phyloP scores from a whole-genome alignment of 2,113 vertebrate genomes.

The Desmodus rotundus region DNA sequence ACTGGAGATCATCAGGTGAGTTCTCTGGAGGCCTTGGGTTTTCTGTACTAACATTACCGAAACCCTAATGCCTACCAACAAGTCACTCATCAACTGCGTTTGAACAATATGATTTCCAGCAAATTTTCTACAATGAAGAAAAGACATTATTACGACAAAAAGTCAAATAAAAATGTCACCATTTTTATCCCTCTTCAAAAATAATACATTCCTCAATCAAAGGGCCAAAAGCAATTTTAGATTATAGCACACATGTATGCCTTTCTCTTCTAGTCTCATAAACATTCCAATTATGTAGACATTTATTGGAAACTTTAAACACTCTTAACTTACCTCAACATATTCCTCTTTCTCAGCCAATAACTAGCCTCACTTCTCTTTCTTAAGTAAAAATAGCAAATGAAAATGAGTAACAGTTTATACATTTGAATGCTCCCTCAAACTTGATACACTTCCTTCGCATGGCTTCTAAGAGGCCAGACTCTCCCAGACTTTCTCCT shows the following conservation, averaged over 20 bases:
- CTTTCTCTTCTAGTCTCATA: not conserved
- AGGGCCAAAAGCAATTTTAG: conserved; percentile 1
- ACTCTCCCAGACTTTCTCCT: not conserved
- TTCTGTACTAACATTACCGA: conserved; percentile 92
- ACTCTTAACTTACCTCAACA: not conserved
- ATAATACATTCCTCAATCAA: not conserved
- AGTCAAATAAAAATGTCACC: not conserved
- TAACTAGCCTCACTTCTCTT: not conserved
- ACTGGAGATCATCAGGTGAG: conserved; percentile 67
- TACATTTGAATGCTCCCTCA: not conserved
- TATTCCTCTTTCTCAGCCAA: not conserved
- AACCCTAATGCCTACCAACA: conserved; percentile 87
- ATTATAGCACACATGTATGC: not conserved
- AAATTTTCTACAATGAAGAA: conserved; percentile 80
- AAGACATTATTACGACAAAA: conserved; percentile 48
- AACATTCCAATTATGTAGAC: not conserved
- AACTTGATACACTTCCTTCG: not conserved
- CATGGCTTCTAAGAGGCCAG: not conserved
- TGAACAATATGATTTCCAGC: conserved; percentile 88
- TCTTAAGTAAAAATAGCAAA: conserved; percentile 23
- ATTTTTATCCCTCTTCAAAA: not conserved
- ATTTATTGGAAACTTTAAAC: not conserved
- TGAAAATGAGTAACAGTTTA: not conserved
- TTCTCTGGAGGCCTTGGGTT: conserved; percentile 77
- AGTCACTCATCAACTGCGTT: conserved; percentile 90